Base-by-base conservation (phyloP, 2,113 vertebrate species). In the Leptobrachium leishanense region DNA sequence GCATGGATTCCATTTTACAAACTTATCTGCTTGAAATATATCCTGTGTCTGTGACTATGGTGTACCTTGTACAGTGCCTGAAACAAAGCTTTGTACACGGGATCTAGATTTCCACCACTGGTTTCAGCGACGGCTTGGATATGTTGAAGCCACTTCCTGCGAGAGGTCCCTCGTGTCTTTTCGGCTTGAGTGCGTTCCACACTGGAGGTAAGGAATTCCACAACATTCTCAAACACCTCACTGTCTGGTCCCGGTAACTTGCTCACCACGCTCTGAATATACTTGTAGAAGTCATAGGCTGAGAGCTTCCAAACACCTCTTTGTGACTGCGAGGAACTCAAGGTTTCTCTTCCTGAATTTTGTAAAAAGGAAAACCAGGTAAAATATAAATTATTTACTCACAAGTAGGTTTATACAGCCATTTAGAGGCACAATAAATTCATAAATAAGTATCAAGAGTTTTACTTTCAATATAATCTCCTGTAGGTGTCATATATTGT, bases 111-210 rank as follows among this genome's bases (percentile, higher is more conserved):
- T 0, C 84, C 82, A 2, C 88, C 82, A 0, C 89, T 86, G 13
- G 54, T 90, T 81, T 87, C 85, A 3, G 92, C 90, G 0, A 81
- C 84, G 2, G 43, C 59, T 42, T 90, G 89, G 81, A 94, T 92
- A 4, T 74, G 53, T 11, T 85, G 82, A 20, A 94, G 85, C 93
- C 93, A 94, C 42, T 88, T 90, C 20, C 79, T 84, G 71, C 93
- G 90, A 53, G 85, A 59, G 5, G 40, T 71, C 15, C 84, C 85
- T 3, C 84, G 85, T 63, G 89, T 65, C 20, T 8, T 57, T 31
- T 89, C 83, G 0, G 0, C 0, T 20, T 13, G 84, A 3, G 65
- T 88, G 41, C n/a, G 83, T 68, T 86, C 75, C 82, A 90, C 73
- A 0, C 62, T 43, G 6, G 41, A 59, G 39, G 81, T 88, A 82